Evolutionary conservation across 1,140 invertebrate genomes (phyloP).

Genomic region (Trachelipus rathkii): DNA sequence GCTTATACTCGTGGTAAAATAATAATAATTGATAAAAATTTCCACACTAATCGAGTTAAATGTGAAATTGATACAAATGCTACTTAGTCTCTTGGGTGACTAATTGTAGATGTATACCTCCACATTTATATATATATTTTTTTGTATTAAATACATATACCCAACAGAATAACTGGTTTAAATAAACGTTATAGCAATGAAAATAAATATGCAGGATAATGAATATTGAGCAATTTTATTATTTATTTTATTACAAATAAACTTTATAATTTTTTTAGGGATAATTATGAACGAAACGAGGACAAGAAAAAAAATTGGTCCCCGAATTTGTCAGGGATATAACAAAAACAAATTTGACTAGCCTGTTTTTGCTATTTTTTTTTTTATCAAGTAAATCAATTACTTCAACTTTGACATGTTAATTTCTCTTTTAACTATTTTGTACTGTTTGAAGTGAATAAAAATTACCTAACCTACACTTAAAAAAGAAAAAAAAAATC

Average conservation of each 20-base stretch:
- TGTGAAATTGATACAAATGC: no score
- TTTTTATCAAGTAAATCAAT: not conserved
- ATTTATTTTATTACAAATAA: slow-evolving; percentile 2
- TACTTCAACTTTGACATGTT: not conserved
- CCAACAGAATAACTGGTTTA: no score
- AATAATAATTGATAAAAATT: no score
- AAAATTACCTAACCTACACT: not conserved
- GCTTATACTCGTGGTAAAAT: no score
- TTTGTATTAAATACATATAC: no score
- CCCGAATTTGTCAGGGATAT: not conserved
- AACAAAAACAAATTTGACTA: not conserved
- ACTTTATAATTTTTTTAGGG: not conserved
- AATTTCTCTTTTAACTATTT: not conserved
- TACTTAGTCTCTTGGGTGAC: no score
- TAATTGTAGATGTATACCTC: no score
- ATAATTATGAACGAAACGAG: not conserved
- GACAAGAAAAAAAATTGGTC: not conserved
- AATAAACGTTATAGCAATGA: not conserved
- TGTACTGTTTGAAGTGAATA: slow-evolving; percentile 1
- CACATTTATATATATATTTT: no score
- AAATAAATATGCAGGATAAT: no score
- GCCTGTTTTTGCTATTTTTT: not conserved
- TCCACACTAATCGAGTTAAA: no score
- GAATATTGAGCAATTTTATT: no score
- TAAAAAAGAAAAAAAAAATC: not conserved